Evolutionary conservation across 2,113 vertebrate species (phyloP).

Genomic region (Rhinogobius similis): DNA sequence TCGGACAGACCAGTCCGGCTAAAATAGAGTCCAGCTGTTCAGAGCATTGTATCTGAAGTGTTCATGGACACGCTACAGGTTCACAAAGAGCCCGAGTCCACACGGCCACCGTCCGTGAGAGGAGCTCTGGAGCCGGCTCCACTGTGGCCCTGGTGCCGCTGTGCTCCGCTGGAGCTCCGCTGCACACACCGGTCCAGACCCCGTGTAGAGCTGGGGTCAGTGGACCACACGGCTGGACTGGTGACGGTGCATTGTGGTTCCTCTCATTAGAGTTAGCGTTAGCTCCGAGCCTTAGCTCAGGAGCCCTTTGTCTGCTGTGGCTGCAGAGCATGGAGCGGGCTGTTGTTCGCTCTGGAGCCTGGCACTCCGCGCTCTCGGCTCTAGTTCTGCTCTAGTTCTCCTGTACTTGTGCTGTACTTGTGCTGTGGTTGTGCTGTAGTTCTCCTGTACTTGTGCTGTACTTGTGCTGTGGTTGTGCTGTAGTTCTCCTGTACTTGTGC

Average conservation of each 20-base stretch:
- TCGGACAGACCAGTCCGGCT: constrained; percentile 23
- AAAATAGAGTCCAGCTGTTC: constrained; percentile 62
- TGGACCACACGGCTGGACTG: background rate
- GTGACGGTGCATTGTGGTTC: background rate
- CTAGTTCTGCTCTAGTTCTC: background rate
- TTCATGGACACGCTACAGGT: constrained; percentile 12
- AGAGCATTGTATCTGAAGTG: constrained; percentile 40
- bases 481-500: background rate
- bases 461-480: background rate
- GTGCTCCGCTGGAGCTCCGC: constrained; percentile 15
- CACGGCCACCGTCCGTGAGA: constrained; percentile 16
- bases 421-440: background rate
- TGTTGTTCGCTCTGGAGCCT: constrained; percentile 49
- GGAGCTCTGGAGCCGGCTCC: constrained; percentile 20
- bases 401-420: background rate
- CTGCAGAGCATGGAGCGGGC: constrained; percentile 44
- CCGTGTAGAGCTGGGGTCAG: background rate
- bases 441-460: no score
- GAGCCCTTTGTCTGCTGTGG: constrained; percentile 67
- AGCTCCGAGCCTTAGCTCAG: constrained; percentile 49
- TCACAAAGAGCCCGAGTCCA: background rate
- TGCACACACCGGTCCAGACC: background rate
- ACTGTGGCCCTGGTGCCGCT: constrained; percentile 45
- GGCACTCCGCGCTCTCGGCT: background rate
- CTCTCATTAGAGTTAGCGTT: constrained; percentile 31